Percentiles rank a stretch among this genome's conserved stretches.
Evolutionary conservation across 2,797 vertebrate genomes (phyloP).

Genomic region (Trachops cirrhosus): DNA sequence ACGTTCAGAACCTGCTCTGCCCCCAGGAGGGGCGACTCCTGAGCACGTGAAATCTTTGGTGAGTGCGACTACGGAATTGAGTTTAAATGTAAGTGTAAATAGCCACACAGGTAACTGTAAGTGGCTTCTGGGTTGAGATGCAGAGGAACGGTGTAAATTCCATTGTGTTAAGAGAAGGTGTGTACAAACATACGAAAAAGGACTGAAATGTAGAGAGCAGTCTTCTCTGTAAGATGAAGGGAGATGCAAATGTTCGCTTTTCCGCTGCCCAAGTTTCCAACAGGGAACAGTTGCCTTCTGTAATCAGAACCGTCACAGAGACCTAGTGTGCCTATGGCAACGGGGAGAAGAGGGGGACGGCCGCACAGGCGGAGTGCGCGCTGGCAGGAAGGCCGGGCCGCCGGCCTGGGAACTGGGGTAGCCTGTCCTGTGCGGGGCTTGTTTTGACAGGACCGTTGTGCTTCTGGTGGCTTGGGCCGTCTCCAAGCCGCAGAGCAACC

Average conservation of each 20-base stretch:
- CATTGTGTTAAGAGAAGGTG: not conserved
- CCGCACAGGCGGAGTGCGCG: fast-evolving
- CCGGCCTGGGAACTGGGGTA: not conserved
- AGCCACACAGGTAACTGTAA: not conserved
- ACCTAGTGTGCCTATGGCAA: too few relatives aligned
- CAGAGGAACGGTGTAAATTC: not conserved
- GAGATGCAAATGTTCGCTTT: not conserved
- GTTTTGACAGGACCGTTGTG: not conserved
- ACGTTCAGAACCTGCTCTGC: fast-evolving
- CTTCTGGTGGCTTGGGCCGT: not conserved
- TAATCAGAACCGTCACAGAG: not conserved
- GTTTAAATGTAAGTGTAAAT: not conserved
- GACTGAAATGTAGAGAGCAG: not conserved
- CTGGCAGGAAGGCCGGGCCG: not conserved
- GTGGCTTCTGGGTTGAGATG: not conserved
- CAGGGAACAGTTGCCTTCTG: not conserved
- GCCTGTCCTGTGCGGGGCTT: not conserved
- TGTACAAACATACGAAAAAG: not conserved
- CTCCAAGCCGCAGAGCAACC: slow-evolving; percentile 7
- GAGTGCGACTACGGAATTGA: not conserved
- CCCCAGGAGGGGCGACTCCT: not conserved
- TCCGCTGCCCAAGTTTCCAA: not conserved
- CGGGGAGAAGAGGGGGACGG: not conserved
- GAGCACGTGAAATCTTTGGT: not conserved
- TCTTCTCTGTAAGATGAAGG: not conserved